Evolutionary conservation across 2,797 vertebrate genomes (phyloP), one percentile per base, ranked within the genome.

Genomic region (Capromys pilorides): DNA sequence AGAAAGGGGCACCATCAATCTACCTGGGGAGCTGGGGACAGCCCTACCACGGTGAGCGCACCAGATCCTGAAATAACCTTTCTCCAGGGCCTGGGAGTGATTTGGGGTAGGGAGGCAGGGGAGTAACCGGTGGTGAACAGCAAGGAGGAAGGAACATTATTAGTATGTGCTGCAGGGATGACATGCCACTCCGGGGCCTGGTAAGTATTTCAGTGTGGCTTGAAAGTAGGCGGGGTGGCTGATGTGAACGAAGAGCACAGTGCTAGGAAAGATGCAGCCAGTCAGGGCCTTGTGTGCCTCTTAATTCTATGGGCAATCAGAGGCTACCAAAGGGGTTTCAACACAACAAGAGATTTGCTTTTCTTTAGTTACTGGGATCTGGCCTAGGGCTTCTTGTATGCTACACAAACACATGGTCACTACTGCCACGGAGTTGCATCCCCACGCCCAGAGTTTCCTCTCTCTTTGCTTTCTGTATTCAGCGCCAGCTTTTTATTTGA

Each of bases 261-360:
- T 10, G 54, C 49, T 21, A 75, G 39, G 78, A 87, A 91, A 91
- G 80, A 59, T 31, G 28, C 62, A 31, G 10, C 61, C 51, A 86
- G 2, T 26, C 21, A 84, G 36, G 54, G 61, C 78, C 41, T 39
- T 41, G 39, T 31, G 14, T n/a, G 33, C 24, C 73, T 73, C 85
- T 90, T 73, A 94, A 64, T 78, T 95, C 82, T 80, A 36, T 26
- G n/a, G 36, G 62, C 51, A 88, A 83, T 28, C 71, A 86, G 91
- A 75, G 90, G 82, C 73, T 91, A 64, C 26, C 80, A n/a, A 45
- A 79, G 19, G 6, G 83, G 90, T 77, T 73, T 45, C 88, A 77
- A 94, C 39, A 90, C 9, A 21, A 41, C 33, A 86, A 80, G 3
- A 69, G 36, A 61, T 83, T 59, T 86, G 54, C 54, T 57, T 57